These are phyloP conservation scores for Grammomys dolichurus DNA, from an alignment of 2,113 vertebrate species.

Conservation along the genomic window DNA sequence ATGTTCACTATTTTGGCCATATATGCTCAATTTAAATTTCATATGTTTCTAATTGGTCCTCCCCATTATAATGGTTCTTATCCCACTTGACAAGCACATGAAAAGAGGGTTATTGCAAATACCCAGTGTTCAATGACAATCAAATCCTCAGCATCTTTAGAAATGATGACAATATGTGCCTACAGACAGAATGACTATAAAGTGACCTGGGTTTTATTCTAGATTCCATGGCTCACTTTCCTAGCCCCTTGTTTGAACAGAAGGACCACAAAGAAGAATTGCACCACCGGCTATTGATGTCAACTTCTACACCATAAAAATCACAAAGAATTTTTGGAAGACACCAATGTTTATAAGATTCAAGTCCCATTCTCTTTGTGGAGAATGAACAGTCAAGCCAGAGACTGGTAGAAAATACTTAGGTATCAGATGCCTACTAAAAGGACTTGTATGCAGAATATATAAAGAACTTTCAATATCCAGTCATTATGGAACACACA, in stretches of 20 bases:
- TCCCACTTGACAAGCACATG: background rate
- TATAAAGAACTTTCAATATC: conserved; percentile 28
- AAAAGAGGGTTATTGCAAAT: background rate
- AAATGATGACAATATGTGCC: background rate
- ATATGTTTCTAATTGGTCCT: background rate
- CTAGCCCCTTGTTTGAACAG: background rate
- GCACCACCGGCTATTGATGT: background rate
- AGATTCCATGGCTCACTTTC: too few species aligned
- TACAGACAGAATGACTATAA: background rate
- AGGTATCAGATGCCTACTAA: background rate
- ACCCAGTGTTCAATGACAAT: background rate
- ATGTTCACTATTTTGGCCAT: background rate
- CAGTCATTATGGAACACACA: background rate
- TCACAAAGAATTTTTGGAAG: background rate
- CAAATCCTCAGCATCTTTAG: background rate
- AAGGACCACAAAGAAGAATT: background rate
- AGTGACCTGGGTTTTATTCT: background rate
- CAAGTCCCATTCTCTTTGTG: background rate
- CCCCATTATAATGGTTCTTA: background rate
- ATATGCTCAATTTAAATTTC: background rate
- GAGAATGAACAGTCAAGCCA: background rate
- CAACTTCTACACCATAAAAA: background rate
- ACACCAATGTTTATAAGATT: background rate
- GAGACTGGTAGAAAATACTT: background rate
- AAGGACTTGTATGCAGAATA: background rate